Evolutionary conservation across 1,140 invertebrate genomes (phyloP).

Genomic region (Saccostrea echinata): DNA sequence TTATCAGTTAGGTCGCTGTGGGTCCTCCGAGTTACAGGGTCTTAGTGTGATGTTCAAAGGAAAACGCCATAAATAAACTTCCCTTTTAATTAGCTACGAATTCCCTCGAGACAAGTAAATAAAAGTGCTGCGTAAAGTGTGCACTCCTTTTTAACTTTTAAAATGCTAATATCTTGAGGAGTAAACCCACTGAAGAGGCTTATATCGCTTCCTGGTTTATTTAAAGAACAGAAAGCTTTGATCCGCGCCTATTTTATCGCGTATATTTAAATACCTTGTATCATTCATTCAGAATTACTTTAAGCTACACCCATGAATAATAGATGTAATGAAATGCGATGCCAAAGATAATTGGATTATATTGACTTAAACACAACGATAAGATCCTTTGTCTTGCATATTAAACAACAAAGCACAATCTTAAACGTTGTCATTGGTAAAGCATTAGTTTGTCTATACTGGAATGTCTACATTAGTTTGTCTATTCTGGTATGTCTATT

Average conservation of each 20-base stretch:
- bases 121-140: neutral
- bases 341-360: slow-evolving; percentile 1
- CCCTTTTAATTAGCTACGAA: neutral
- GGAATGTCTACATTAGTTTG: neutral
- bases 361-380: neutral
- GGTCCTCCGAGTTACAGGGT: neutral
- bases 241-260: neutral
- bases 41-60: neutral
- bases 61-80: neutral
- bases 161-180: neutral
- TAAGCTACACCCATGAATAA: slow-evolving; percentile 2
- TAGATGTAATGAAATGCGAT: slow-evolving; percentile 30
- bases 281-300: neutral
- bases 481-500: neutral
- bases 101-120: neutral
- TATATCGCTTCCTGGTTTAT: slow-evolving; percentile 7
- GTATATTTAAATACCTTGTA: slow-evolving; percentile 22
- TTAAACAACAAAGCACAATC: slow-evolving; percentile 3
- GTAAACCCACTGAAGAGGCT: neutral
- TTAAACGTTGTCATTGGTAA: slow-evolving; percentile 26
- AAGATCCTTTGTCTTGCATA: slow-evolving; percentile 25
- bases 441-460: neutral
- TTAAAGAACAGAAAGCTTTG: neutral
- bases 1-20: neutral
- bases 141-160: neutral